phyloP scores from a whole-genome alignment of 2,888 invertebrate species.

The Drosophila buzzatii region DNA sequence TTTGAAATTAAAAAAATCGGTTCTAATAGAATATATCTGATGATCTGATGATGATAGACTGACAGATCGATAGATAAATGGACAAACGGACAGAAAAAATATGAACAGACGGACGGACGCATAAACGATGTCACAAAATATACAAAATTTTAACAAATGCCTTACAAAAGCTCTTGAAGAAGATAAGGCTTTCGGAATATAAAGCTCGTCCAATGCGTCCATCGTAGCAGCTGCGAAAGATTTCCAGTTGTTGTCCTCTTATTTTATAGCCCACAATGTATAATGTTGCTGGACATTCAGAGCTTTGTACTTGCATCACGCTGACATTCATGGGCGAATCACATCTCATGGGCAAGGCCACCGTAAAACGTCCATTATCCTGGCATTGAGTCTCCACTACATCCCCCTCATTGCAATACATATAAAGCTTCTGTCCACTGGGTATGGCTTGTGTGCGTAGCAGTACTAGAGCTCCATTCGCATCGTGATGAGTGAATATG shows the following conservation, averaged over 20 bases:
- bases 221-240: constrained; percentile 61
- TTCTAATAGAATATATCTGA: no score
- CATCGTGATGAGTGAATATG: constrained; percentile 57
- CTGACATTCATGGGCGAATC: constrained; percentile 41
- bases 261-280: constrained; percentile 57
- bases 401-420: constrained; percentile 52
- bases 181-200: constrained; percentile 60
- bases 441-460: constrained; percentile 59
- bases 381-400: constrained; percentile 47
- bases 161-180: constrained; percentile 63
- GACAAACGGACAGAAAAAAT: no score
- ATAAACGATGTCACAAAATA: background rate
- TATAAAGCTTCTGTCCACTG: constrained; percentile 26
- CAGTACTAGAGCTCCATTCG: constrained; percentile 33
- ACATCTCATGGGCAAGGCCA: constrained; percentile 43
- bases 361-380: constrained; percentile 39
- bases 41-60: no score
- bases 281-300: constrained; percentile 33
- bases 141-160: background rate
- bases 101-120: no score
- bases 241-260: constrained; percentile 37
- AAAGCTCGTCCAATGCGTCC: constrained; percentile 23
- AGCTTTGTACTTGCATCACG: constrained; percentile 4
- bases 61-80: no score
- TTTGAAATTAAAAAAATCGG: background rate